Evolutionary conservation across 2,888 invertebrate genomes (phyloP).

Genomic region (Therioaphis trifolii): DNA sequence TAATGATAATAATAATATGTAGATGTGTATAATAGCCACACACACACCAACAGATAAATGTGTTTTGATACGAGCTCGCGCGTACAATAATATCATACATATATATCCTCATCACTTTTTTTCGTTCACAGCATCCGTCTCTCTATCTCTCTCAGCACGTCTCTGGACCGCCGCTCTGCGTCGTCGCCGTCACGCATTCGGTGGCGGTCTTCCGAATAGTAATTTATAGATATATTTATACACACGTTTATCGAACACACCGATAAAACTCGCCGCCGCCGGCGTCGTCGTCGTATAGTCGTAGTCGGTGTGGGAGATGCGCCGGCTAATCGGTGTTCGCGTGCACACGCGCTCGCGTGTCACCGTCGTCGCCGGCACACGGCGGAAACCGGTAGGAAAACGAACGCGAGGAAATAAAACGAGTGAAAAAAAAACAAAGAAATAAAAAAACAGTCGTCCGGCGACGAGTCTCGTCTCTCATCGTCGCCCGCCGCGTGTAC

Average conservation of each 20-base stretch:
- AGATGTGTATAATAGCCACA: too few species aligned
- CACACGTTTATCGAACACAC: neutral
- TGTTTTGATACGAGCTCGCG: neutral
- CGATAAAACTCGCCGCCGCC: conserved; percentile 23
- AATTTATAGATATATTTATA: neutral
- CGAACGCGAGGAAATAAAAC: too few species aligned
- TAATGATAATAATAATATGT: neutral
- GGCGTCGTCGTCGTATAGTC: neutral
- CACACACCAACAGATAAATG: neutral
- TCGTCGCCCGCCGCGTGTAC: too few species aligned
- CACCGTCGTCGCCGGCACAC: neutral
- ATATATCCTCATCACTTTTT: neutral
- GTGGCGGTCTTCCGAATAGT: conserved; percentile 17
- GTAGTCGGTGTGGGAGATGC: neutral
- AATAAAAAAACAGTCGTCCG: too few species aligned
- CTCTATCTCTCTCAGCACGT: neutral
- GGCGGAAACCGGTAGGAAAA: neutral
- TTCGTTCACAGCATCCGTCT: neutral
- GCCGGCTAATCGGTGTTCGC: conserved; percentile 26
- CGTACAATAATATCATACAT: neutral
- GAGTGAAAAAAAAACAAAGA: neutral
- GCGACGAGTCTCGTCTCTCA: too few species aligned
- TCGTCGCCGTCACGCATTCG: conserved; percentile 31
- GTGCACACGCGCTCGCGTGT: conserved; percentile 25
- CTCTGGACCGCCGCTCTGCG: neutral